Evolutionary conservation across 2,797 vertebrate species (phyloP).

Genomic region (Pangasius sanitwongsei): DNA sequence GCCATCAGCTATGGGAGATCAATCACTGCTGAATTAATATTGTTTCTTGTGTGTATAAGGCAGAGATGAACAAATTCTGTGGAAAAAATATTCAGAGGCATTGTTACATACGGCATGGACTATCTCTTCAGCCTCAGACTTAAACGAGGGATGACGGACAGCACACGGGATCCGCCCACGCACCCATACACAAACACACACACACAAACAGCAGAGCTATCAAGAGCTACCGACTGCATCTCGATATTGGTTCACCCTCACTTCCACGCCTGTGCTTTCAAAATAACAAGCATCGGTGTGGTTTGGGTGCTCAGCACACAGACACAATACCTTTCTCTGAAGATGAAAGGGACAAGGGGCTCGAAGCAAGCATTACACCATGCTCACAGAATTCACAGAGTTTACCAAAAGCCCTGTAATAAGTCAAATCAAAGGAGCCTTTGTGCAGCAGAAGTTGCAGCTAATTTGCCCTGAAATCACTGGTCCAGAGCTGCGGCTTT

Average conservation of each 20-base stretch:
- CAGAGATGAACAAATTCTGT: neutral
- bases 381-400: slow-evolving; percentile 70
- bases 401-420: slow-evolving; percentile 71
- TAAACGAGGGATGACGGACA: slow-evolving; percentile 48
- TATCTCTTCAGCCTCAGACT: slow-evolving; percentile 47
- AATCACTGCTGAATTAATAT: slow-evolving; percentile 18
- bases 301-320: slow-evolving; percentile 36
- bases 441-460: slow-evolving; percentile 72
- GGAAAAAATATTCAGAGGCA: neutral
- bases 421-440: slow-evolving; percentile 75
- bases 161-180: slow-evolving; percentile 4
- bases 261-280: slow-evolving; percentile 61
- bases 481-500: slow-evolving; percentile 73
- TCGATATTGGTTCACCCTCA: slow-evolving; percentile 58
- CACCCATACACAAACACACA: neutral
- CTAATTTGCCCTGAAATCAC: slow-evolving; percentile 83
- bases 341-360: slow-evolving; percentile 69
- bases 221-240: slow-evolving; percentile 56
- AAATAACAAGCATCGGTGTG: slow-evolving; percentile 65
- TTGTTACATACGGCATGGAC: slow-evolving; percentile 31
- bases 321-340: slow-evolving; percentile 63
- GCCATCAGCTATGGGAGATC: slow-evolving; percentile 10
- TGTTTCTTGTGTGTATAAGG: neutral
- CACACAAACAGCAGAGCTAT: slow-evolving; percentile 37
- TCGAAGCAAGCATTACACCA: slow-evolving; percentile 65